Conservation (phyloP, 2,888 invertebrate genomes). For the Mimumesa dahlbomi region DNA sequence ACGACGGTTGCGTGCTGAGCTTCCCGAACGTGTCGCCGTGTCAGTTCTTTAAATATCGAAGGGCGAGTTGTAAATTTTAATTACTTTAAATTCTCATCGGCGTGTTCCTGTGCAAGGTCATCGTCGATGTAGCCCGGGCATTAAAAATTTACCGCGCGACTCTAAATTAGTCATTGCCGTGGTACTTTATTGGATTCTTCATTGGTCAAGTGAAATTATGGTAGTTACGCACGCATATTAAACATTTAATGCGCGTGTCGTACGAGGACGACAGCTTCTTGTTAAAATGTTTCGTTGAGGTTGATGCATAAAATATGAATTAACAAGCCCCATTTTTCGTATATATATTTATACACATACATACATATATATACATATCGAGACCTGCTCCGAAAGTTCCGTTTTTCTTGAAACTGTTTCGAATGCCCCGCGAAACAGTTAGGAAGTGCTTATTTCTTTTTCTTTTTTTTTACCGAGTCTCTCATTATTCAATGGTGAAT, state of each 20-base stretch:
- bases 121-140: not conserved
- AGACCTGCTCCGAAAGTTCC: too few relatives aligned
- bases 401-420: too few relatives aligned
- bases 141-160: conserved; percentile 29
- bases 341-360: too few relatives aligned
- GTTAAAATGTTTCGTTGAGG: conserved; percentile 16
- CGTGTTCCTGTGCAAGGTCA: not conserved
- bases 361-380: too few relatives aligned
- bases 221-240: conserved; percentile 23
- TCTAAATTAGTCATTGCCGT: not conserved
- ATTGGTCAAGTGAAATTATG: conserved; percentile 21
- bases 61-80: conserved; percentile 17
- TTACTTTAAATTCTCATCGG: not conserved
- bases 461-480: too few relatives aligned
- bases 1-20: not conserved
- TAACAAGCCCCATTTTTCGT: conserved; percentile 10
- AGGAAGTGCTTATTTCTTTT: too few relatives aligned
- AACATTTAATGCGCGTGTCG: conserved; percentile 1
- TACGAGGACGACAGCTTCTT: not conserved
- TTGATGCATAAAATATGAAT: conserved; percentile 11
- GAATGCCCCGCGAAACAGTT: too few relatives aligned
- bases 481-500: too few relatives aligned
- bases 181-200: conserved; percentile 16
- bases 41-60: not conserved
- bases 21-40: too few relatives aligned